Evolutionary conservation across 2,888 invertebrate species (phyloP).

Genomic region (Cephus pulcher): DNA sequence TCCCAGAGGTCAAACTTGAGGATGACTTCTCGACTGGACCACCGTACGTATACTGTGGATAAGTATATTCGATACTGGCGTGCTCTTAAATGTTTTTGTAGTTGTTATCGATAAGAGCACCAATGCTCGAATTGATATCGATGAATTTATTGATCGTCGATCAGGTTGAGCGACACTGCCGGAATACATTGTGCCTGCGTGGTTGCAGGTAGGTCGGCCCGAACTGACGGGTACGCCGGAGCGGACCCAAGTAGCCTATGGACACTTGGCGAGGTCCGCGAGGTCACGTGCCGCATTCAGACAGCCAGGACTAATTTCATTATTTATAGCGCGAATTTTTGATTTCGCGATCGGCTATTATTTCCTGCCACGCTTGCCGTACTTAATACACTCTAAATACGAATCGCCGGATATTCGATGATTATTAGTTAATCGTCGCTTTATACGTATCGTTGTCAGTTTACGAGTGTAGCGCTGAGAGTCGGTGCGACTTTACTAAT

Average conservation of each 20-base stretch:
- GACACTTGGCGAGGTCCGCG: slow-evolving; percentile 54
- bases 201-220: slow-evolving; percentile 56
- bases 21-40: not conserved
- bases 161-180: not conserved
- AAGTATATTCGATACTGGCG: not conserved
- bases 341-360: slow-evolving; percentile 42
- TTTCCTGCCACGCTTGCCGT: slow-evolving; percentile 4
- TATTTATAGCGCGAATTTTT: slow-evolving; percentile 45
- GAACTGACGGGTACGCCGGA: slow-evolving; percentile 53
- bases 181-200: slow-evolving; percentile 2
- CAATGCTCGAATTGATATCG: not conserved
- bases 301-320: slow-evolving; percentile 53
- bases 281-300: slow-evolving; percentile 57
- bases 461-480: too few relatives aligned
- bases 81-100: not conserved
- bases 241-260: slow-evolving; percentile 33
- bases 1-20: not conserved
- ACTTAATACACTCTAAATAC: not conserved
- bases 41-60: not conserved
- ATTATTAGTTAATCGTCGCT: too few relatives aligned
- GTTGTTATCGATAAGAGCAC: not conserved
- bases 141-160: not conserved
- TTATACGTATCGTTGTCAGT: too few relatives aligned
- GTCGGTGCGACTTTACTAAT: too few relatives aligned
- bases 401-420: too few relatives aligned